phyloP scores from a whole-genome alignment of 2,113 vertebrate genomes.

The Fulmarus glacialis region DNA sequence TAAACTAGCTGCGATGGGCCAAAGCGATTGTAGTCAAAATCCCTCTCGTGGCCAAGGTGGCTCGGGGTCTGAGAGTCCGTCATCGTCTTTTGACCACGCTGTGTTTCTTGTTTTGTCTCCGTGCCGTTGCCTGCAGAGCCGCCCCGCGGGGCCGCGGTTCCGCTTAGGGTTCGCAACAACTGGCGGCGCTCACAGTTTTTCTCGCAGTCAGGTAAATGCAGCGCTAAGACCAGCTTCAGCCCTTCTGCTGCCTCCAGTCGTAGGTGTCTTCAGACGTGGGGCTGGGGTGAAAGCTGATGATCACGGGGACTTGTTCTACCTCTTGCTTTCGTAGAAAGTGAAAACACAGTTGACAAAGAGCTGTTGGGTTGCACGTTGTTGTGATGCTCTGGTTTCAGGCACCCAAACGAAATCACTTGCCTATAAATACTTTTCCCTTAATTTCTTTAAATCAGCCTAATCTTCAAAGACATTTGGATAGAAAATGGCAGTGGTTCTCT shows the following conservation, averaged over 20 bases:
- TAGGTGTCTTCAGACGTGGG: neutral
- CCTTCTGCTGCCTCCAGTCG: neutral
- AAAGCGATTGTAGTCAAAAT: rapidly evolving
- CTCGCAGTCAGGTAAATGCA: slow-evolving; percentile 87
- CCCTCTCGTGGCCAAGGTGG: neutral
- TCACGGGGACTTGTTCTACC: slow-evolving; percentile 18
- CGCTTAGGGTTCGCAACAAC: slow-evolving; percentile 85
- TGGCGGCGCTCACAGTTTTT: slow-evolving; percentile 93
- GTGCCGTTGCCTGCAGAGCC: slow-evolving; percentile 67
- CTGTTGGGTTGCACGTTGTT: neutral
- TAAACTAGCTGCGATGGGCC: neutral
- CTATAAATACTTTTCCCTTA: neutral
- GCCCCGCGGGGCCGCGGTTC: slow-evolving; percentile 74
- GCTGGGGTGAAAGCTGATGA: slow-evolving; percentile 20
- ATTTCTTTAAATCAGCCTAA: neutral
- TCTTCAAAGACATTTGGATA: neutral
- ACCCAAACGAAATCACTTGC: slow-evolving; percentile 11
- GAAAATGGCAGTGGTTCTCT: slow-evolving; percentile 52
- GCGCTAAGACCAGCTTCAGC: slow-evolving; percentile 14
- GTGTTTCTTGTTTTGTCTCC: slow-evolving; percentile 73
- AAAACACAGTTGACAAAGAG: slow-evolving; percentile 77
- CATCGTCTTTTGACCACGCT: neutral
- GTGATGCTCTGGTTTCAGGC: slow-evolving; percentile 18
- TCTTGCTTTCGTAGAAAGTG: slow-evolving; percentile 51
- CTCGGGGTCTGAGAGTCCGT: neutral